These are phyloP conservation scores for Acanthurus tractus DNA, from an alignment of 2,797 vertebrate species.

Conservation along the genomic window DNA sequence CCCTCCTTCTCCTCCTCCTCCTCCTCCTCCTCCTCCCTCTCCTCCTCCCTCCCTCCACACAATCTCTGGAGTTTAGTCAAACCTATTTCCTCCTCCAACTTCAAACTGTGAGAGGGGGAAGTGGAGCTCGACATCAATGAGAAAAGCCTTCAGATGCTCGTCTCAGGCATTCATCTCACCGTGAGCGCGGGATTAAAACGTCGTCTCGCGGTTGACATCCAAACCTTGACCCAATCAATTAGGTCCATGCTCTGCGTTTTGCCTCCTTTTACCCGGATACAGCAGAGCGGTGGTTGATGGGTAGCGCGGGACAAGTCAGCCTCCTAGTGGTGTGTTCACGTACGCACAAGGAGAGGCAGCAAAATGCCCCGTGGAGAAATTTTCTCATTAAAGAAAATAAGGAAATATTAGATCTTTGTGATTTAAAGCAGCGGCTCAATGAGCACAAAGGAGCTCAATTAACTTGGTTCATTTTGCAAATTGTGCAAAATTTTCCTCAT, in stretches of 20 bases:
- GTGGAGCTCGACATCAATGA: slow-evolving; percentile 54
- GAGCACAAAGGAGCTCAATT: no score
- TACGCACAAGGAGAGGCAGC: slow-evolving; percentile 37
- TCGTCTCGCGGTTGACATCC: slow-evolving; percentile 65
- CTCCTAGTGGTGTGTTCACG: slow-evolving; percentile 74
- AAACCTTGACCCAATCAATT: slow-evolving; percentile 73
- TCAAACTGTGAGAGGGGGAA: slow-evolving; percentile 65
- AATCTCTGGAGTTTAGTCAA: slow-evolving; percentile 73
- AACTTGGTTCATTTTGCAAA: not conserved
- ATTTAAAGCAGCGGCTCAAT: not conserved
- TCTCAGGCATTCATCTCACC: slow-evolving; percentile 57
- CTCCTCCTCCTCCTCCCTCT: not conserved
- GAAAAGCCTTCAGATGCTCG: slow-evolving; percentile 48
- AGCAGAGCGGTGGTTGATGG: not conserved
- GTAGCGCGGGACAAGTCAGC: slow-evolving; percentile 73
- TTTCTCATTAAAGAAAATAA: not conserved
- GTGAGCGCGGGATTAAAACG: slow-evolving; percentile 68
- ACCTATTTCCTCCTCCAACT: slow-evolving; percentile 63
- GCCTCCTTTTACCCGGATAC: slow-evolving; percentile 39
- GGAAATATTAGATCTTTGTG: not conserved
- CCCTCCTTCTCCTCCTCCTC: slow-evolving; percentile 3
- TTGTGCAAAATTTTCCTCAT: not conserved
- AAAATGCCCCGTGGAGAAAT: not conserved
- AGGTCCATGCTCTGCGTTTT: slow-evolving; percentile 41
- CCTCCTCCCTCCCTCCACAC: not conserved